A percentile compares a stretch with the other conserved stretches of the same genome.
These are phyloP conservation scores for Cebidichthys violaceus DNA, from an alignment of 2,113 vertebrate species.

Conservation along the genomic window DNA sequence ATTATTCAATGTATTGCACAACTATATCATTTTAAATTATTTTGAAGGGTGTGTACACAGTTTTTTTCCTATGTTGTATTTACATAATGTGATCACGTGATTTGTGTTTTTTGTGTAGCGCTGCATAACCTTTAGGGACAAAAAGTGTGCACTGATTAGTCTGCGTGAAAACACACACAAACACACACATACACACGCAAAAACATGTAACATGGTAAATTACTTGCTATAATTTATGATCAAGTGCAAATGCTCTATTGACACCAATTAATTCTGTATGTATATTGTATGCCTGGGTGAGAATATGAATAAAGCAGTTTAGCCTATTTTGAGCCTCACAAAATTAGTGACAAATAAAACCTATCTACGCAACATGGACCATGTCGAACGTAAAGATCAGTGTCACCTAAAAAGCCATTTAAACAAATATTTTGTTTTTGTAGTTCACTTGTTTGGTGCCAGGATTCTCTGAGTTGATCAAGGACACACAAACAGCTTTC, in stretches of 20 bases:
- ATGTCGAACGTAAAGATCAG: not conserved
- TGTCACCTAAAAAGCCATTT: not conserved
- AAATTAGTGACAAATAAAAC: not conserved
- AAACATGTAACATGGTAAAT: not conserved
- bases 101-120: not conserved
- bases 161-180: not conserved
- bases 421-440: not conserved
- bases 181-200: not conserved
- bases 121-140: not conserved
- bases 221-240: not conserved
- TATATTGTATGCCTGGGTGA: not conserved
- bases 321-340: not conserved
- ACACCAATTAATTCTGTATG: not conserved
- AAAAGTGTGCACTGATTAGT: not conserved
- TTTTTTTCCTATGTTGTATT: not conserved
- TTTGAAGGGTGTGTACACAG: not conserved
- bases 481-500: not conserved
- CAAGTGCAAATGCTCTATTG: not conserved
- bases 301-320: not conserved
- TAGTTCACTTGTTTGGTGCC: not conserved
- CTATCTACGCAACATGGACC: not conserved
- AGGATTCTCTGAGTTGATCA: not conserved
- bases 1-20: not conserved
- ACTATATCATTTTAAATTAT: not conserved
- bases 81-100: too few species aligned